Conservation (phyloP, 2,113 vertebrate species). For the Eonycteris spelaea region DNA sequence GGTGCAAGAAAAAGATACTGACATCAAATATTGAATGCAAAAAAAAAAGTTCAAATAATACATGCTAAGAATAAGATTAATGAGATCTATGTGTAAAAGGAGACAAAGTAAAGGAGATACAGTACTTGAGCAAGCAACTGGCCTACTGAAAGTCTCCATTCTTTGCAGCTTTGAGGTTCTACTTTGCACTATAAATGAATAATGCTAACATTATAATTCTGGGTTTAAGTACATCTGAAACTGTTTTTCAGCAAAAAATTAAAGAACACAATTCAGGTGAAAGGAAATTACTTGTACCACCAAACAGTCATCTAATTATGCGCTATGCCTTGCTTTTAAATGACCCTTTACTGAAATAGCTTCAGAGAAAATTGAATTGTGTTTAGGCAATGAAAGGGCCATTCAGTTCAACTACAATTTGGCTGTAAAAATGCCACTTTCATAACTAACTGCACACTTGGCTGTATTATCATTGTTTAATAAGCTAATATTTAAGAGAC, state of each 20-base stretch:
- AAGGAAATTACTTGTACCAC: neutral
- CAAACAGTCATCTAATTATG: neutral
- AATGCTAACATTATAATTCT: neutral
- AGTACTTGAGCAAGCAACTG: neutral
- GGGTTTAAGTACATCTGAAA: neutral
- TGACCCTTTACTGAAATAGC: constrained; percentile 14
- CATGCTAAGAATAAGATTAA: neutral
- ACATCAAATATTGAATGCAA: neutral
- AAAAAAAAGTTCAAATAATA: neutral
- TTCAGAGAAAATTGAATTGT: neutral
- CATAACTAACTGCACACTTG: neutral
- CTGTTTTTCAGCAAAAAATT: constrained; percentile 4
- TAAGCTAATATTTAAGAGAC: constrained; percentile 39
- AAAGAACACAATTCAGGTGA: constrained; percentile 13
- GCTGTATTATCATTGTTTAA: constrained; percentile 10
- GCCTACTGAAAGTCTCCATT: neutral
- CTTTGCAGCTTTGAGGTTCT: neutral
- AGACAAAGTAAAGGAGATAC: neutral
- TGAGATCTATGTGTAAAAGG: neutral
- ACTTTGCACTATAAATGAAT: neutral
- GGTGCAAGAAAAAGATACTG: neutral
- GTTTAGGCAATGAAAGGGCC: neutral
- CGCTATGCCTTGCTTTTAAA: neutral
- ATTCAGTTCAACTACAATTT: constrained; percentile 37
- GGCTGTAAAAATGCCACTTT: neutral